Evolutionary conservation across 1,140 invertebrate genomes (phyloP).

Genomic region (Bombus confusus): DNA sequence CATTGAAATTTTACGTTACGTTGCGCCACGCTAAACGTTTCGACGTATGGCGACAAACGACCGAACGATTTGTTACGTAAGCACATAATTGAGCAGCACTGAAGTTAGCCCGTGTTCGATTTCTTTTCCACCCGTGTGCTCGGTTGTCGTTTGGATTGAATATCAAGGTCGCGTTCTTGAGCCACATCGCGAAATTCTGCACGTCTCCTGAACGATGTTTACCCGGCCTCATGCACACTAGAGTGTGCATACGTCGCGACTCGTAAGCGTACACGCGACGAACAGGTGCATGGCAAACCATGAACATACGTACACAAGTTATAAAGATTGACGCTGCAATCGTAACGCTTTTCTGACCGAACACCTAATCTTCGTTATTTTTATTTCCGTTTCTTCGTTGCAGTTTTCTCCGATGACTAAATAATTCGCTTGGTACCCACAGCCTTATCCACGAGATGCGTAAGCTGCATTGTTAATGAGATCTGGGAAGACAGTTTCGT

Average conservation of each 20-base stretch:
- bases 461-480: too few relatives aligned
- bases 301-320: not conserved
- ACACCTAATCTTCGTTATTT: not conserved
- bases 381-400: not conserved
- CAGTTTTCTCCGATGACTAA: conserved; percentile 6
- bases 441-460: not conserved
- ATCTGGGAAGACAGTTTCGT: too few relatives aligned
- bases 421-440: conserved; percentile 5
- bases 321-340: not conserved
- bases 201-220: conserved; percentile 13
- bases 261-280: not conserved
- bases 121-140: conserved; percentile 1
- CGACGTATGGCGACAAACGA: not conserved
- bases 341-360: not conserved
- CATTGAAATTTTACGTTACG: conserved; percentile 6
- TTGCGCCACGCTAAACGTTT: not conserved
- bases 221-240: not conserved
- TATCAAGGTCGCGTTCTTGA: conserved; percentile 49
- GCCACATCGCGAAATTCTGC: conserved; percentile 32
- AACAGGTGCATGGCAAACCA: conserved; percentile 6
- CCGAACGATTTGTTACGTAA: not conserved
- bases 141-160: conserved; percentile 12
- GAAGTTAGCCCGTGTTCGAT: conserved; percentile 23
- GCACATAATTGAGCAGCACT: not conserved
- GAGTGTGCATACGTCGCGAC: not conserved